Evolutionary conservation across 1,140 invertebrate species (phyloP), one percentile per base, ranked within the genome.

Genomic region (Pissodes strobi): DNA sequence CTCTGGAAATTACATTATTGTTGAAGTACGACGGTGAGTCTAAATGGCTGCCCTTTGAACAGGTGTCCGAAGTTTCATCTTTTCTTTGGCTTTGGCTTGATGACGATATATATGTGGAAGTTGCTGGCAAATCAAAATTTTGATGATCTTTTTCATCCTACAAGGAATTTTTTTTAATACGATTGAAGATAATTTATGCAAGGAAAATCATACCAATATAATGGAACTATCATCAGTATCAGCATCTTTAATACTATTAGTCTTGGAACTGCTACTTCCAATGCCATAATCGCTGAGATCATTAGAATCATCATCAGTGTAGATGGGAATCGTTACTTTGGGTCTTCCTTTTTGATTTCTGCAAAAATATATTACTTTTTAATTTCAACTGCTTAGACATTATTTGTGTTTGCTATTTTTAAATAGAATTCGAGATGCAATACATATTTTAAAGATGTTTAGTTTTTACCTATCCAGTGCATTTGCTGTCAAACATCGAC

Each of bases 271-370:
- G 76, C 86, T 88, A 59, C 87, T 90, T 55, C 89, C 88, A 69
- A 92, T 88, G 27, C 90, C 90, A 69, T 92, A 84, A 77, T 92
- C 90, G 68, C 88, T 91, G 39, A 93, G 81, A 78, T 93, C 90
- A 71, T 91, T 90, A 15, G 86, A 83, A 72, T 93, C 90, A 66
- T 93, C 90, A 68, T 92, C 90, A 23, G 41, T 62, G 68, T 85
- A 82, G 60, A 78, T 68, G 8, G 74, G 88, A 72, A 84, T 82
- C 67, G 79, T 83, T 52, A 83, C 76, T 68, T 83, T 83, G 21
- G 80, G 77, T 45, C 82, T 80, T 41, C 82, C 78, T 64, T 74
- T 82, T 39, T 65, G 55, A 57, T 78, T 82, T 53, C 74, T 76
- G 62, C 18, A 72, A 66, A n/a, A n/a, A n/a, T n/a, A n/a, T n/a